These are phyloP conservation scores for Microtus oregoni DNA, from an alignment of 2,113 vertebrate species.

Conservation along the genomic window DNA sequence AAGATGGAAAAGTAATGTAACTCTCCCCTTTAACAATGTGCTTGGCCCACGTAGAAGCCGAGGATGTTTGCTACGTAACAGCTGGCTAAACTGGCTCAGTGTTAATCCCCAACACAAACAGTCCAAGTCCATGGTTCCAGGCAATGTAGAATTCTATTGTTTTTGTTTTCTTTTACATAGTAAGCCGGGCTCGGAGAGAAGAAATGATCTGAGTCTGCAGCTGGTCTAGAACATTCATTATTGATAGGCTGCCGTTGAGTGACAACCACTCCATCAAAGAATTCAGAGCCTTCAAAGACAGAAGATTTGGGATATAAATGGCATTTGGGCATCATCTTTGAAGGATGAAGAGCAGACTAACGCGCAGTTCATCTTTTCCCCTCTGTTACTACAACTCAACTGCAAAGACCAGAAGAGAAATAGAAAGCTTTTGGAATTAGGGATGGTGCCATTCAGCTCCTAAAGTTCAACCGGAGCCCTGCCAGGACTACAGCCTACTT, in stretches of 20 bases:
- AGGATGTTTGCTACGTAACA: not conserved
- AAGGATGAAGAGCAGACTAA: not conserved
- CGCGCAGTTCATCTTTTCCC: not conserved
- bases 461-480: not conserved
- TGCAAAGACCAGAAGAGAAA: not conserved
- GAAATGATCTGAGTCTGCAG: not conserved
- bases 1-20: not conserved
- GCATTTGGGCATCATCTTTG: not conserved
- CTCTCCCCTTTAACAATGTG: not conserved
- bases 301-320: not conserved
- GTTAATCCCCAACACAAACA: not conserved
- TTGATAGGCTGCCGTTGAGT: not conserved
- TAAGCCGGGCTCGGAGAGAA: not conserved
- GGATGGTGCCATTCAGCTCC: not conserved
- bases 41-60: no score
- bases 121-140: not conserved
- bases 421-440: not conserved
- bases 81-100: not conserved
- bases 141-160: not conserved
- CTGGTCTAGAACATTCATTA: not conserved
- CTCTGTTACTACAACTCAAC: no score
- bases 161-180: not conserved
- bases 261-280: not conserved
- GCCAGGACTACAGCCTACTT: not conserved
- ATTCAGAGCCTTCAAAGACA: not conserved